Percentiles rank a stretch among this genome's conserved stretches.
These are phyloP conservation scores for Onychomys arenicola DNA, from an alignment of 2,797 vertebrate genomes.

Conservation along the genomic window DNA sequence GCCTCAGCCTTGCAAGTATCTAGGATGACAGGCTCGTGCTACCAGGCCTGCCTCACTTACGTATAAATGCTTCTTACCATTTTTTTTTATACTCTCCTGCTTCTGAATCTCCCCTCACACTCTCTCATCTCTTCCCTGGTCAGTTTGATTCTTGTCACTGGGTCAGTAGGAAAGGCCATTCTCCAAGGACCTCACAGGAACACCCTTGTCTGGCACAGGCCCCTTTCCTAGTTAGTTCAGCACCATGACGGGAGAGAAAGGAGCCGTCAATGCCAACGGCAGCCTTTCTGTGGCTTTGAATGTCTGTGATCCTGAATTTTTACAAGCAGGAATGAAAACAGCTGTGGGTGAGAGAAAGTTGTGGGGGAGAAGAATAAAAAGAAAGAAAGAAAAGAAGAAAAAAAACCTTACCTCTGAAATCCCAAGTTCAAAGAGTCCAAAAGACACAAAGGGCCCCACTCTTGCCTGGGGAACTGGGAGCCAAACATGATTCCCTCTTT, in stretches of 20 bases:
- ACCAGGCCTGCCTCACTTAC: neutral
- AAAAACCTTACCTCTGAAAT: conserved; percentile 6
- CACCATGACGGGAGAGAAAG: neutral
- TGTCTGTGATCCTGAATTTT: neutral
- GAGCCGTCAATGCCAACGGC: neutral
- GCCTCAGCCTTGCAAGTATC: neutral
- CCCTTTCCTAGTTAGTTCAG: neutral
- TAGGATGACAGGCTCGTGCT: neutral
- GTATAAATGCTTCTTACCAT: neutral
- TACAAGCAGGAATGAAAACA: neutral
- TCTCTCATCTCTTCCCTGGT: neutral
- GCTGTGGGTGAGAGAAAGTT: neutral
- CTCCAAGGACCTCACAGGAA: neutral
- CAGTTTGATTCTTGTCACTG: neutral
- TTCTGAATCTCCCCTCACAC: rapidly evolving
- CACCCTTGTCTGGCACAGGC: neutral
- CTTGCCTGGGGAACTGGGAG: neutral
- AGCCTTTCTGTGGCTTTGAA: neutral
- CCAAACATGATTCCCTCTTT: neutral
- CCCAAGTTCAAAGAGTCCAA: conserved; percentile 22
- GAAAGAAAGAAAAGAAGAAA: neutral
- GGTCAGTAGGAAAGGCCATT: neutral
- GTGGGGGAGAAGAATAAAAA: neutral
- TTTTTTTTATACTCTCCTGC: neutral
- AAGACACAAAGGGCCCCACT: neutral